Base-by-base conservation (phyloP, 2,113 vertebrate species). In the Meleagris gallopavo region DNA sequence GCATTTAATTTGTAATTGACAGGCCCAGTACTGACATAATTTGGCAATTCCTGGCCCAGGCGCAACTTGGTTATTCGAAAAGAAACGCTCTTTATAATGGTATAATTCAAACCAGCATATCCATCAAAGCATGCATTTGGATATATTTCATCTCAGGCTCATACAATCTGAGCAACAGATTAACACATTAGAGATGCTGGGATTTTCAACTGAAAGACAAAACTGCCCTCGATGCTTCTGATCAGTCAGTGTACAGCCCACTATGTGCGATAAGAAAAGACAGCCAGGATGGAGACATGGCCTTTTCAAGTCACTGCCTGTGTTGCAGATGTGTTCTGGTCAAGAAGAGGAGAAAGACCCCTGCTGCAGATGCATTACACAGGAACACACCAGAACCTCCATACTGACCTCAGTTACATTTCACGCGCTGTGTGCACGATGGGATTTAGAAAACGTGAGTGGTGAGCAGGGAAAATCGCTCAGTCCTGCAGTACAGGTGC, bases 401-500 rank as follows among this genome's bases (percentile, higher is more conserved):
- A 24, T 15, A 7, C 3, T 29, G 18, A 32, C 40, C 64, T 67
- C 2, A 1, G 7, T 25, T 34, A 6, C 16, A 40, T 70, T 87
- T 81, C 60, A 30, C 10, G 2, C 24, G 34, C 34, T 24, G 4
- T 21, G 57, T 52, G 38, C 21, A 7, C 1, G 1, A 70, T 10
- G 8, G 9, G 29, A 32, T 27, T 64, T 46, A 69, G 48, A 81
- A 71, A 75, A 71, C 38, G 4, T 1, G 52, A 21, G 18, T 58
- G n/a, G 21, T 22, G 27, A 76, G 55, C 76, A 25, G 27, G 20
- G 30, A 4, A 16, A 27, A 34, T 8, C 12, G 9, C 36, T 76
- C 21, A 2, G 41, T 54, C 17, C 46, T 32, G 0, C 18, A 15
- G 10, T 2, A 21, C 22, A 25, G 2, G 4, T 1, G 1, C 3